Evolutionary conservation across 2,113 vertebrate genomes (phyloP).

Genomic region (Myxocyprinus asiaticus): DNA sequence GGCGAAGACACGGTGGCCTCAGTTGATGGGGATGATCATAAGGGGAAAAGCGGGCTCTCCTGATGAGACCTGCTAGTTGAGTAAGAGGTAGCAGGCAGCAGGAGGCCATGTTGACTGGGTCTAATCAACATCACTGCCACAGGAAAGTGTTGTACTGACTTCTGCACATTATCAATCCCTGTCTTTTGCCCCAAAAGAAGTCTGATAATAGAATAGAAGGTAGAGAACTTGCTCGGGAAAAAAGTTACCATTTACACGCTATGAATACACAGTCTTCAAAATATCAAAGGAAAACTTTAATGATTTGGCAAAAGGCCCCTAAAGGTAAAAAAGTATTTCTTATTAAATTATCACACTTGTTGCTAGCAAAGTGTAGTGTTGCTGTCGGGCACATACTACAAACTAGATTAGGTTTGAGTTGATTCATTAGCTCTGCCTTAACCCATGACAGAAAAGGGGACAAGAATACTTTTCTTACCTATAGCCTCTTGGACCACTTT

Average conservation of each 20-base stretch:
- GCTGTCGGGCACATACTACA: neutral
- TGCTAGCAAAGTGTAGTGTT: neutral
- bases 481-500: slow-evolving; percentile 70
- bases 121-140: slow-evolving; percentile 38
- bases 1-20: neutral
- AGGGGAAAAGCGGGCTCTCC: slow-evolving; percentile 4
- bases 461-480: slow-evolving; percentile 74
- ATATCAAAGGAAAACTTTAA: neutral
- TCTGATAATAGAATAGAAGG: slow-evolving; percentile 3
- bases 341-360: slow-evolving; percentile 7
- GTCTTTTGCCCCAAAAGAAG: neutral
- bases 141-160: slow-evolving; percentile 18
- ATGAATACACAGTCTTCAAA: slow-evolving; percentile 3
- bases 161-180: slow-evolving; percentile 24
- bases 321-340: neutral
- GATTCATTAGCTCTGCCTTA: neutral
- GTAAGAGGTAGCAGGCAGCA: neutral
- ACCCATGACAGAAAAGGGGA: neutral
- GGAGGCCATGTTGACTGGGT: slow-evolving; percentile 34
- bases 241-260: slow-evolving; percentile 13
- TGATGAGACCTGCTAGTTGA: neutral
- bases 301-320: slow-evolving; percentile 6
- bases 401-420: neutral
- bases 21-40: slow-evolving; percentile 23
- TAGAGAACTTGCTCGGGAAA: neutral